A percentile compares a stretch with the other conserved stretches of the same genome.
Conservation (phyloP, 2,888 invertebrate genomes). For the Andrena haemorrhoa region DNA sequence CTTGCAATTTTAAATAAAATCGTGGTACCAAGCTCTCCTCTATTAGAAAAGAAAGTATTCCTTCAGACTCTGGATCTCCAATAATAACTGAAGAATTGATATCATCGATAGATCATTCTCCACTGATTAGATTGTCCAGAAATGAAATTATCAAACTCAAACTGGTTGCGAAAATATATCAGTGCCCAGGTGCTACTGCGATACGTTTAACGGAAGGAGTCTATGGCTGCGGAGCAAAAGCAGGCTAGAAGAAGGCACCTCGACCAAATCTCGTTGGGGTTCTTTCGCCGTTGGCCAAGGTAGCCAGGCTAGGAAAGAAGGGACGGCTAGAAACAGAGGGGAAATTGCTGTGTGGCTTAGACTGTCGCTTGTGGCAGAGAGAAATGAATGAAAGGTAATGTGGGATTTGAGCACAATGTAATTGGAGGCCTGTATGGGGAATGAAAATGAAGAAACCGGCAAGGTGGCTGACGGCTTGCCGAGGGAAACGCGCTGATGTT, state of each 20-base stretch:
- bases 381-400: constrained; percentile 19
- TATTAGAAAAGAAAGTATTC: no score
- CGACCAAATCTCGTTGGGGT: not conserved
- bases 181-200: no score
- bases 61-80: no score
- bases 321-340: not conserved
- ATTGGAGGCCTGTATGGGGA: constrained; percentile 9
- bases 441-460: constrained; percentile 13
- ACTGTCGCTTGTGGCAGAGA: not conserved
- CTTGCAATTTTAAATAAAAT: no score
- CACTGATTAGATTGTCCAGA: no score
- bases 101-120: no score
- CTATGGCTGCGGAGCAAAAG: not conserved
- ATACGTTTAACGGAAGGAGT: no score
- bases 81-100: no score
- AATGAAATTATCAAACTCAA: no score
- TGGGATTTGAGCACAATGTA: constrained; percentile 22
- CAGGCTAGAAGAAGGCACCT: not conserved
- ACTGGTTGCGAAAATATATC: no score
- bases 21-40: no score
- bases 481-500: constrained; percentile 15
- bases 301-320: not conserved
- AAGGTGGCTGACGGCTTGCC: constrained; percentile 2
- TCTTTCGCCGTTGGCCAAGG: not conserved
- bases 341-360: not conserved